Evolutionary conservation across 2,888 invertebrate species (phyloP).

Genomic region (Aleiodes leptofemur): DNA sequence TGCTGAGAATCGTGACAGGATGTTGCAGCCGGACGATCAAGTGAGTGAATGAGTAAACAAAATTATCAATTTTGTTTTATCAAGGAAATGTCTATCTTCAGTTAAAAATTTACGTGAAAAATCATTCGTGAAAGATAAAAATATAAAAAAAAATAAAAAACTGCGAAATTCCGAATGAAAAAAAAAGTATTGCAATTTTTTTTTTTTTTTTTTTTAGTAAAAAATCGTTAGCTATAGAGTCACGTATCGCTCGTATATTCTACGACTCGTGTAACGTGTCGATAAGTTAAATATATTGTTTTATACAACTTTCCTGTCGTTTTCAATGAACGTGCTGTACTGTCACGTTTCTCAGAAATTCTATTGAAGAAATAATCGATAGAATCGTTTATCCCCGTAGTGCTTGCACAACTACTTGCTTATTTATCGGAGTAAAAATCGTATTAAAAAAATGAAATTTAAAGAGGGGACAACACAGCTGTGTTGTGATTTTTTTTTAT

Average conservation of each 20-base stretch:
- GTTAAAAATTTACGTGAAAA: not conserved
- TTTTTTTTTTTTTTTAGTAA: slow-evolving; percentile 22
- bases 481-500: too few relatives aligned
- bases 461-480: too few relatives aligned
- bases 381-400: too few relatives aligned
- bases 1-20: too few relatives aligned
- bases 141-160: too few relatives aligned
- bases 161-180: too few relatives aligned
- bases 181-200: slow-evolving; percentile 10
- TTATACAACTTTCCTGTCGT: slow-evolving; percentile 50
- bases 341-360: slow-evolving; percentile 50
- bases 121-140: too few relatives aligned
- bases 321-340: slow-evolving; percentile 54
- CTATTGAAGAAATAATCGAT: slow-evolving; percentile 49
- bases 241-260: slow-evolving; percentile 38
- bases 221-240: slow-evolving; percentile 50
- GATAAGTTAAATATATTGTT: slow-evolving; percentile 56
- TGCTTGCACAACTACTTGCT: too few relatives aligned
- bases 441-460: not conserved
- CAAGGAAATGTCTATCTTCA: not conserved
- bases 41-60: too few relatives aligned
- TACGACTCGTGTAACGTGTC: slow-evolving; percentile 47
- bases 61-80: slow-evolving; percentile 1
- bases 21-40: too few relatives aligned
- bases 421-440: not conserved